Conservation (phyloP, 2,888 invertebrate genomes). For the Scaptodrosophila latifasciaeformis region DNA sequence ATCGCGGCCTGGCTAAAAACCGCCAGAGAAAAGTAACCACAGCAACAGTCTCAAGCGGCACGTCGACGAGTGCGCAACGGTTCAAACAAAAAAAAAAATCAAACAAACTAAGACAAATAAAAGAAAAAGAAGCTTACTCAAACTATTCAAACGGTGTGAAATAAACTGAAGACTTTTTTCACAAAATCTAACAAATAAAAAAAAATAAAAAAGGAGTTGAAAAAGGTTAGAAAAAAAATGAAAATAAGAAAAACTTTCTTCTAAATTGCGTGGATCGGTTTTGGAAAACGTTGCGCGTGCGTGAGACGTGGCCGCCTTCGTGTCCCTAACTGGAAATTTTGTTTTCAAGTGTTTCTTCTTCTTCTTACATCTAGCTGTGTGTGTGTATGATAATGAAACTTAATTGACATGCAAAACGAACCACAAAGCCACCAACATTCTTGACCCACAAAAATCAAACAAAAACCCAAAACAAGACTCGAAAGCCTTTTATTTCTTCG, state of each 20-base stretch:
- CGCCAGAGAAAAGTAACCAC: conserved; percentile 64
- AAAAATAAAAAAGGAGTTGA: too few species aligned
- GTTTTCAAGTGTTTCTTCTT: neutral
- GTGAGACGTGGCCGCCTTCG: too few species aligned
- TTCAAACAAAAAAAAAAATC: conserved; percentile 8
- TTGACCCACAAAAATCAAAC: conserved; percentile 24
- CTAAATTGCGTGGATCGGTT: too few species aligned
- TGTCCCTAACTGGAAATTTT: too few species aligned
- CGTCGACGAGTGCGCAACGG: conserved; percentile 56
- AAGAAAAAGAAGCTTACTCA: too few species aligned
- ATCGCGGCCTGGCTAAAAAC: conserved; percentile 58
- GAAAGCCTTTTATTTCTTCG: too few species aligned
- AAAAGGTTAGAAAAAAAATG: too few species aligned
- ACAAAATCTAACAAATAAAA: too few species aligned
- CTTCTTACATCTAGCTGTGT: conserved; percentile 2
- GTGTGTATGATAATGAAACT: conserved; percentile 25
- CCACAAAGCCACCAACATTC: neutral
- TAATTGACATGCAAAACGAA: conserved; percentile 46
- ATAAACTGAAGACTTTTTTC: neutral
- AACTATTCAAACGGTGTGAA: neutral
- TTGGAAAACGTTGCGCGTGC: neutral
- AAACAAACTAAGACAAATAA: too few species aligned
- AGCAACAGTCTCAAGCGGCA: conserved; percentile 69
- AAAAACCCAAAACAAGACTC: neutral
- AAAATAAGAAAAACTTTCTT: too few species aligned